These are phyloP conservation scores for Drosophila helvetica DNA, from an alignment of 2,888 invertebrate genomes.

Conservation along the genomic window DNA sequence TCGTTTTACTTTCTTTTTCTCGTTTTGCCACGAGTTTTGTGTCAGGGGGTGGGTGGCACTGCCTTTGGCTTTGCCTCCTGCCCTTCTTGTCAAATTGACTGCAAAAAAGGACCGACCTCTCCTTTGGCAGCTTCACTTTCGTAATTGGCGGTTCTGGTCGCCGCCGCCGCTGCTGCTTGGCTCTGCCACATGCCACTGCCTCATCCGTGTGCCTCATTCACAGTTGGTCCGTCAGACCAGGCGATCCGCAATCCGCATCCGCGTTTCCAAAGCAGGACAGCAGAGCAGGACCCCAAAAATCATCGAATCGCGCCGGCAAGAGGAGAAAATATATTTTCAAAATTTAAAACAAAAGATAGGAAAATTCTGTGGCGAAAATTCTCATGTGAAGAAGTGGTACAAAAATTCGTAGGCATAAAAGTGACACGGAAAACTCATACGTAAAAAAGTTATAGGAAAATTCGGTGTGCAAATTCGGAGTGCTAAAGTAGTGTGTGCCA, in stretches of 20 bases:
- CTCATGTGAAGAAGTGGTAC: no score
- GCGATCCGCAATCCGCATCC: constrained; percentile 63
- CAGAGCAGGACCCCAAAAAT: constrained; percentile 8
- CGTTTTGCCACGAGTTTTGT: constrained; percentile 47
- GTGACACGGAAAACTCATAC: neutral
- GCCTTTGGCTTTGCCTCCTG: constrained; percentile 80
- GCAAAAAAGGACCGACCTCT: constrained; percentile 77
- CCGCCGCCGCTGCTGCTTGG: constrained; percentile 31
- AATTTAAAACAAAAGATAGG: neutral
- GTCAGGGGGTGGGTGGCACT: constrained; percentile 51
- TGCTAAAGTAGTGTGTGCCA: neutral
- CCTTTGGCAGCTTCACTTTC: constrained; percentile 81
- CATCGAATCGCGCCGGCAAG: constrained; percentile 57
- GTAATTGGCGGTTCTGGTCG: constrained; percentile 81
- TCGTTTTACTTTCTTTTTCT: constrained; percentile 46
- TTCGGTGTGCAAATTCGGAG: neutral
- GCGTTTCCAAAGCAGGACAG: constrained; percentile 14
- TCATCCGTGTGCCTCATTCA: constrained; percentile 65
- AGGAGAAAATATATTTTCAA: neutral
- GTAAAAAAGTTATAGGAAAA: neutral
- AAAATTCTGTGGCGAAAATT: neutral
- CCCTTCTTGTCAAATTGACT: constrained; percentile 79
- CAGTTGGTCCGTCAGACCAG: constrained; percentile 81
- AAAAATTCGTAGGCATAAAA: no score
- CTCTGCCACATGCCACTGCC: constrained; percentile 59